Percentiles rank a stretch among this genome's conserved stretches.
Evolutionary conservation across 2,888 invertebrate genomes (phyloP).

Genomic region (Andricus curvator): DNA sequence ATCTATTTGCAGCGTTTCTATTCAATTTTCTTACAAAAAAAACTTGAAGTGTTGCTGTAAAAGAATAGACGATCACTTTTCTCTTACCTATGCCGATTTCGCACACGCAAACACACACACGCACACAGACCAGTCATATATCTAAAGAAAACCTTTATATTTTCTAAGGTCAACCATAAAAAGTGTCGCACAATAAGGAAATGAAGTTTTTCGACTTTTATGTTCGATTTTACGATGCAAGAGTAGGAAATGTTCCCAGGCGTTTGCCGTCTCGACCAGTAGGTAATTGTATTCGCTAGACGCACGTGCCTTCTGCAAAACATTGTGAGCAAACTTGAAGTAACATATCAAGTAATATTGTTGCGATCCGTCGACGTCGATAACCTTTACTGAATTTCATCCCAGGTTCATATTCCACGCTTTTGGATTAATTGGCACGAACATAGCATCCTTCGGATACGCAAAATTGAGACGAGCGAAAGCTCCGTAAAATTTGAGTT

Average conservation of each 20-base stretch:
- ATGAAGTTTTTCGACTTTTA: constrained; percentile 10
- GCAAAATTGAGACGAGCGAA: constrained; percentile 12
- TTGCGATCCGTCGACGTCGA: background rate
- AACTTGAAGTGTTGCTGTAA: too few species aligned
- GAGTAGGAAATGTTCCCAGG: background rate
- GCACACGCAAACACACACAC: too few species aligned
- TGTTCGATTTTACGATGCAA: constrained; percentile 22
- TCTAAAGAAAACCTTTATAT: background rate
- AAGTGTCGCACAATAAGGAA: constrained; percentile 35
- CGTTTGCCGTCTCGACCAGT: constrained; percentile 8
- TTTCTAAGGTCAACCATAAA: background rate
- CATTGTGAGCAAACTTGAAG: constrained; percentile 9
- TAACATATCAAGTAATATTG: background rate
- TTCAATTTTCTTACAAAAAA: too few species aligned
- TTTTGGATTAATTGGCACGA: background rate
- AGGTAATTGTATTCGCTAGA: constrained; percentile 4
- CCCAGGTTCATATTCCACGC: background rate
- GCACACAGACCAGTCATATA: background rate
- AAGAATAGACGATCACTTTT: too few species aligned
- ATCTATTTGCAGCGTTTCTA: too few species aligned
- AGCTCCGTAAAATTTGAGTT: background rate
- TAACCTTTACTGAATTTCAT: background rate
- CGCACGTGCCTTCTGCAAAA: constrained; percentile 5
- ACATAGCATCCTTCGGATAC: background rate
- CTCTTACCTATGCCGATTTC: background rate